phyloP scores from a whole-genome alignment of 1,140 invertebrate genomes.

The Pemphigus obesinymphae region DNA sequence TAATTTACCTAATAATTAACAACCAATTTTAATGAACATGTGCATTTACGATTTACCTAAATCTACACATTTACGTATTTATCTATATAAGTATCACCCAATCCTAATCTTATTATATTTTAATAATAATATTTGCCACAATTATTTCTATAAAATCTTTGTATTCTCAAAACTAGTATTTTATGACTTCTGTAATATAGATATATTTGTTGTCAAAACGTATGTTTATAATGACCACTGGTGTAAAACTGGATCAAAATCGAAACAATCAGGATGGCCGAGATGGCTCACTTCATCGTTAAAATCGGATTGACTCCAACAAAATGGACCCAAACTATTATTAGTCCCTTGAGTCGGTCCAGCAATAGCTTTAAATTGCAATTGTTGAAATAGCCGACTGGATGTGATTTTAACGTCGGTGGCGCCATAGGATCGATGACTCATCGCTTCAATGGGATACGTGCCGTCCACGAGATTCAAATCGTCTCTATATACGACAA shows the following conservation, averaged over 20 bases:
- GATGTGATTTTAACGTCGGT: conserved; percentile 13
- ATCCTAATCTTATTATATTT: too few species aligned
- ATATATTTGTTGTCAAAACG: too few species aligned
- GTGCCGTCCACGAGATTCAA: not conserved
- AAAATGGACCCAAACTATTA: not conserved
- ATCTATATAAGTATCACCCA: too few species aligned
- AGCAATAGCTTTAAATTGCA: not conserved
- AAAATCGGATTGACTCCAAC: conserved; percentile 27
- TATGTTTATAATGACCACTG: conserved; percentile 8
- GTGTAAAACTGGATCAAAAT: not conserved
- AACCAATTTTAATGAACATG: too few species aligned
- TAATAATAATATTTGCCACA: too few species aligned
- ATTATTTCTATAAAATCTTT: too few species aligned
- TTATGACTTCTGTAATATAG: too few species aligned
- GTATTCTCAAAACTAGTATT: too few species aligned
- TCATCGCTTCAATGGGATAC: not conserved
- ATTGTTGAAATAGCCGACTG: not conserved
- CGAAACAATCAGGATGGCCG: not conserved
- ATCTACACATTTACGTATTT: too few species aligned
- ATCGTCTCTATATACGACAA: too few species aligned
- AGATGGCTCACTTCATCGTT: not conserved
- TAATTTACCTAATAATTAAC: too few species aligned
- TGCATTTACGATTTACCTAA: too few species aligned
- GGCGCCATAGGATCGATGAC: conserved; percentile 1
- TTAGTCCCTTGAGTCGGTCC: conserved; percentile 16